Conservation (phyloP, 1,140 invertebrate genomes). For the Platorchestia sp. region DNA sequence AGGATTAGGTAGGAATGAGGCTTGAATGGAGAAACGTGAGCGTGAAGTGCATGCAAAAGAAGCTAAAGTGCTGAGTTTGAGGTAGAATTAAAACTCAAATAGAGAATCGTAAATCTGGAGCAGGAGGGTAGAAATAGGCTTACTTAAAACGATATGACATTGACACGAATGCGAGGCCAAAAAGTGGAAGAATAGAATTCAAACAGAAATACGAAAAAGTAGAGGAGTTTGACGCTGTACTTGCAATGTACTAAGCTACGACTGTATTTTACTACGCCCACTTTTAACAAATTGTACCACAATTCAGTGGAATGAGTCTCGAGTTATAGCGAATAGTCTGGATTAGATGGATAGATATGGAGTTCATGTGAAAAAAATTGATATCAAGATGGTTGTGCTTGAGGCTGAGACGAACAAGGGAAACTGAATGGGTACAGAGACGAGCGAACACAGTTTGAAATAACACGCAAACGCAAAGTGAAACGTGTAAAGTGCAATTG, state of each 20-base stretch:
- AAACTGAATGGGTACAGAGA: background rate
- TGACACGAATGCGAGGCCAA: background rate
- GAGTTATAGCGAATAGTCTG: background rate
- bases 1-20: too few relatives aligned
- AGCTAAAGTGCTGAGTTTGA: background rate
- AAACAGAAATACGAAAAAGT: background rate
- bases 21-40: background rate
- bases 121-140: background rate
- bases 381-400: background rate
- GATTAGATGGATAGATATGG: background rate
- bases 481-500: background rate
- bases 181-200: background rate
- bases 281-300: background rate
- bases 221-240: background rate
- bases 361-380: background rate
- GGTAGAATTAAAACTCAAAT: background rate
- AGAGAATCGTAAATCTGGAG: background rate
- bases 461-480: background rate
- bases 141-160: background rate
- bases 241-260: background rate
- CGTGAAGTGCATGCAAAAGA: background rate
- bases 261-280: background rate
- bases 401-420: background rate
- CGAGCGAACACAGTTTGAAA: background rate
- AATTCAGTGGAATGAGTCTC: background rate